A percentile compares a stretch with the other conserved stretches of the same genome.
These are phyloP conservation scores for Naja naja DNA, from an alignment of 2,113 vertebrate species.

Conservation along the genomic window DNA sequence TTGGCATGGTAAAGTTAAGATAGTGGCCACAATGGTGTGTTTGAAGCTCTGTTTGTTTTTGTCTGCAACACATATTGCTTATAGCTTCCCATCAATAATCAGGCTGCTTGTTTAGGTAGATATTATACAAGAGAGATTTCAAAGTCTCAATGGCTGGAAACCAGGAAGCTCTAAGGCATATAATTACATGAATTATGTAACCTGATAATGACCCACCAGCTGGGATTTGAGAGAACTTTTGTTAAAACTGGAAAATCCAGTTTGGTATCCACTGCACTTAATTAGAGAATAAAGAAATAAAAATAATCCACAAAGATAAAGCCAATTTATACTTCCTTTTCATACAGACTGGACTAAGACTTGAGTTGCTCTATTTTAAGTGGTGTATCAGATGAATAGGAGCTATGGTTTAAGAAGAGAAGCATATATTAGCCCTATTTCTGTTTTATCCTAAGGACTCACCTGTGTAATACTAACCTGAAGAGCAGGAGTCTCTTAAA, in stretches of 20 bases:
- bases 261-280: conserved; percentile 30
- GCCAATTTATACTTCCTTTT: background rate
- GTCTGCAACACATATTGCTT: background rate
- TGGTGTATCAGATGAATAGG: background rate
- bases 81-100: background rate
- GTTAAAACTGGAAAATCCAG: conserved; percentile 26
- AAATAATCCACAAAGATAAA: background rate
- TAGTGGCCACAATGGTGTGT: background rate
- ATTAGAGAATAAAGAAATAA: background rate
- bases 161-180: background rate
- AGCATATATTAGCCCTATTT: background rate
- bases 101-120: background rate
- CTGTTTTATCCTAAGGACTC: background rate
- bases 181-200: conserved; percentile 27
- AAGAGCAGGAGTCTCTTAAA: background rate
- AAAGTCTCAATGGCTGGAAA: background rate
- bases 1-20: background rate
- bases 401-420: background rate
- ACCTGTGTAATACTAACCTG: background rate
- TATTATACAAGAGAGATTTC: background rate
- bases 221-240: background rate
- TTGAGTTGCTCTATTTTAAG: background rate
- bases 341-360: background rate
- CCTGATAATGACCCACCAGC: conserved; percentile 17
- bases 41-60: background rate